Conservation (phyloP, 2,113 vertebrate genomes). For the Puffinus mauretanicus region DNA sequence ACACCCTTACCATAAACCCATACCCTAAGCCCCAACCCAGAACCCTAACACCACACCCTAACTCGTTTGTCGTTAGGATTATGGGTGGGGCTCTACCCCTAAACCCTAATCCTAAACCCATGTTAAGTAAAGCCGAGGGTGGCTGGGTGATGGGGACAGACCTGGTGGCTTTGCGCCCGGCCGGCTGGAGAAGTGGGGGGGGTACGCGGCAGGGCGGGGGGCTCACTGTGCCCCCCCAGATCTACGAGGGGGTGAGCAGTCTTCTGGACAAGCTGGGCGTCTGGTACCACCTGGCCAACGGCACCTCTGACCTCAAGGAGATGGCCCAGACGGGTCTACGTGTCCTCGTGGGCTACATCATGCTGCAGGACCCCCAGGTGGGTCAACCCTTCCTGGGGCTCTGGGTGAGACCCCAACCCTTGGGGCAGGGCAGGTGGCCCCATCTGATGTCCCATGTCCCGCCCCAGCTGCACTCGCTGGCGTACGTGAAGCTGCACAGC, state of each 20-base stretch:
- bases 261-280: slow-evolving; percentile 89
- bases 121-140: background rate
- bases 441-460: background rate
- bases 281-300: slow-evolving; percentile 83
- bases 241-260: slow-evolving; percentile 92
- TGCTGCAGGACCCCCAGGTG: slow-evolving; percentile 89
- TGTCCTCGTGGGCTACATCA: slow-evolving; percentile 88
- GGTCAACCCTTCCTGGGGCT: background rate
- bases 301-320: slow-evolving; percentile 84
- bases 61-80: rapidly evolving
- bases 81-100: background rate
- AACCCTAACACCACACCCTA: background rate
- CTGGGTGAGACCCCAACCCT: rapidly evolving
- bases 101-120: background rate
- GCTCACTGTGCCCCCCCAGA: slow-evolving; percentile 66
- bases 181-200: rapidly evolving
- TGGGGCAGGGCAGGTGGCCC: background rate
- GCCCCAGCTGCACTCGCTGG: slow-evolving; percentile 86
- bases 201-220: rapidly evolving
- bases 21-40: rapidly evolving
- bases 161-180: background rate
- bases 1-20: background rate
- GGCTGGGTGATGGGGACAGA: background rate
- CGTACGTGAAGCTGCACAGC: slow-evolving; percentile 92
- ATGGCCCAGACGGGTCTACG: slow-evolving; percentile 94